Percentiles rank a stretch among this genome's conserved stretches.
phyloP scores from a whole-genome alignment of 2,888 invertebrate species.

The Epirrhoe tristata region DNA sequence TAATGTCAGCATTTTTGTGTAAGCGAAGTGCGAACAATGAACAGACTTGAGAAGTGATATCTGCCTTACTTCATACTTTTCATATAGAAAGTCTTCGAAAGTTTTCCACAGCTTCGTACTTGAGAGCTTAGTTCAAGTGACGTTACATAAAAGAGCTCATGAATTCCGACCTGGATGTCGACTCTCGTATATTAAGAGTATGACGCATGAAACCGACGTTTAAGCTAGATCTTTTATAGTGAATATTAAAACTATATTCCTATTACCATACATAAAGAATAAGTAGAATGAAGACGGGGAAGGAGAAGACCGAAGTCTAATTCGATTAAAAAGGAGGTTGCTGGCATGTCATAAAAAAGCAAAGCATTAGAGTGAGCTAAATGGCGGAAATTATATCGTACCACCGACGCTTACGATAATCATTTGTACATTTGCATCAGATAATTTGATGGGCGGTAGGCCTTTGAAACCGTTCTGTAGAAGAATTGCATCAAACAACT shows the following conservation, averaged over 20 bases:
- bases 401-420: no score
- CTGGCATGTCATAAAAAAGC: no score
- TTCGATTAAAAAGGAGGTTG: no score
- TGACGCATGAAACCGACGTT: constrained; percentile 54
- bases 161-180: constrained; percentile 58
- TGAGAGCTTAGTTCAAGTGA: constrained; percentile 63
- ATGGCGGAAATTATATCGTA: no score
- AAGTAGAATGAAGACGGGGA: no score
- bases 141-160: constrained; percentile 65
- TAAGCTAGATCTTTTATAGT: constrained; percentile 51
- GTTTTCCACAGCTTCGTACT: constrained; percentile 62
- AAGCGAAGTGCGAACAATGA: constrained; percentile 37
- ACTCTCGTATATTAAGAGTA: constrained; percentile 49
- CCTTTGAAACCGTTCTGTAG: constrained; percentile 56
- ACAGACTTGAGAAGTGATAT: constrained; percentile 50
- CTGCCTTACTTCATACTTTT: constrained; percentile 63
- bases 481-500: constrained; percentile 65
- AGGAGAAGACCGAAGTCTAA: no score
- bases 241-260: constrained; percentile 61
- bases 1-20: constrained; percentile 34
- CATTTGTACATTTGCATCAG: constrained; percentile 52
- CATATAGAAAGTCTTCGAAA: constrained; percentile 63
- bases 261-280: constrained; percentile 36
- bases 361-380: no score
- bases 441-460: constrained; percentile 65